Conservation (phyloP, 1,140 invertebrate genomes). For the Macrosteles quadrilineatus region DNA sequence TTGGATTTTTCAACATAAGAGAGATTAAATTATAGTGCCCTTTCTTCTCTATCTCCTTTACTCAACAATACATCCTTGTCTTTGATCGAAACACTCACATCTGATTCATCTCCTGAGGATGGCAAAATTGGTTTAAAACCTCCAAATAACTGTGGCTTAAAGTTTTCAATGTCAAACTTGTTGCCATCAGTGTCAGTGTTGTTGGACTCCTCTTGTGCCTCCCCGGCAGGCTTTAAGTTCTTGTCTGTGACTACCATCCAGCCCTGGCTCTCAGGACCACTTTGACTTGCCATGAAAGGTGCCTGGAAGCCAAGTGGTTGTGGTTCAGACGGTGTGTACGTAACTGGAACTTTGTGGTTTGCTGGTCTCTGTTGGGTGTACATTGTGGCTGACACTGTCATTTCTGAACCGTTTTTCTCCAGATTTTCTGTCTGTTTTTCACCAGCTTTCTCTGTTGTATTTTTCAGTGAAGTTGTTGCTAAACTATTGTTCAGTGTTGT, state of each 20-base stretch:
- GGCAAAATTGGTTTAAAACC: constrained; percentile 65
- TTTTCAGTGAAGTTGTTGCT: constrained; percentile 29
- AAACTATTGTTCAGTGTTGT: constrained; percentile 38
- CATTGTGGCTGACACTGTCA: constrained; percentile 50
- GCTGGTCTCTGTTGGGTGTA: constrained; percentile 43
- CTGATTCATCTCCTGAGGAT: constrained; percentile 29
- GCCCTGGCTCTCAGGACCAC: constrained; percentile 58
- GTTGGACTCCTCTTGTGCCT: constrained; percentile 46
- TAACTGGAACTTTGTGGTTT: constrained; percentile 33
- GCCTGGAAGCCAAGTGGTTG: constrained; percentile 64
- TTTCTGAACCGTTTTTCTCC: constrained; percentile 44
- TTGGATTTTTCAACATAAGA: no score
- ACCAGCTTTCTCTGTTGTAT: constrained; percentile 8
- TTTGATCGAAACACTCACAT: neutral
- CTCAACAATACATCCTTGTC: constrained; percentile 19
- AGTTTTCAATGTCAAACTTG: constrained; percentile 64
- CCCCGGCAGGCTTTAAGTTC: constrained; percentile 32
- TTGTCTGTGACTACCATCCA: constrained; percentile 61
- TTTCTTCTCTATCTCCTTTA: constrained; percentile 23
- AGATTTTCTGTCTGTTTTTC: constrained; percentile 30
- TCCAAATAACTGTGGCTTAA: constrained; percentile 67
- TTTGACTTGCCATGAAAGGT: constrained; percentile 67
- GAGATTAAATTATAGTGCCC: neutral
- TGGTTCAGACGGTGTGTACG: constrained; percentile 43
- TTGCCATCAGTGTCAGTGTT: constrained; percentile 36